Conservation (phyloP, 2,113 vertebrate species). For the Gobius niger region DNA sequence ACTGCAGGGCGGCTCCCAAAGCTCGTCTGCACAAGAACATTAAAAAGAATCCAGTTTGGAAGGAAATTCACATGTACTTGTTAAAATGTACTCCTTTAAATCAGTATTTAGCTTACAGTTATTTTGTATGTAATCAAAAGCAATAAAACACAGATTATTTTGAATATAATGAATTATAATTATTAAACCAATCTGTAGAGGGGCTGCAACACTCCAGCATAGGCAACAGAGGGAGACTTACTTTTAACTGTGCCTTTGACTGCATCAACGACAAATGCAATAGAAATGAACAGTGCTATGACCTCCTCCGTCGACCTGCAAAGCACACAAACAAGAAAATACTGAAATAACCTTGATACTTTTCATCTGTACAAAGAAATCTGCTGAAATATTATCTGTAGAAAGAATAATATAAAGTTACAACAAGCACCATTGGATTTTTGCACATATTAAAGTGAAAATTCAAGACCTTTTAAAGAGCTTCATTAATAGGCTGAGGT, state of each 20-base stretch:
- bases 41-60: too few relatives aligned
- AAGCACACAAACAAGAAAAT: constrained; percentile 19
- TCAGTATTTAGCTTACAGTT: too few relatives aligned
- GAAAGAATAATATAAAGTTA: not conserved
- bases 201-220: too few relatives aligned
- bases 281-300: constrained; percentile 96
- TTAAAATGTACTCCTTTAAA: too few relatives aligned
- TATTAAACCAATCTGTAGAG: too few relatives aligned
- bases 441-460: not conserved
- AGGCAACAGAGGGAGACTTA: constrained; percentile 67
- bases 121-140: too few relatives aligned
- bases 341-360: constrained; percentile 8
- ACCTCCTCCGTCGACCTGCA: constrained; percentile 95
- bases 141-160: too few relatives aligned
- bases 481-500: constrained; percentile 93
- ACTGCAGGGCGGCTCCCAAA: too few relatives aligned
- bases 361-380: too few relatives aligned
- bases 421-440: not conserved
- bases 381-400: not conserved
- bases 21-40: too few relatives aligned
- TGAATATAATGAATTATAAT: too few relatives aligned
- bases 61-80: too few relatives aligned
- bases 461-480: constrained; percentile 91
- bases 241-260: constrained; percentile 95
- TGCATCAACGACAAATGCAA: constrained; percentile 92